phyloP scores from a whole-genome alignment of 2,888 invertebrate genomes.

The Rosalia funebris region DNA sequence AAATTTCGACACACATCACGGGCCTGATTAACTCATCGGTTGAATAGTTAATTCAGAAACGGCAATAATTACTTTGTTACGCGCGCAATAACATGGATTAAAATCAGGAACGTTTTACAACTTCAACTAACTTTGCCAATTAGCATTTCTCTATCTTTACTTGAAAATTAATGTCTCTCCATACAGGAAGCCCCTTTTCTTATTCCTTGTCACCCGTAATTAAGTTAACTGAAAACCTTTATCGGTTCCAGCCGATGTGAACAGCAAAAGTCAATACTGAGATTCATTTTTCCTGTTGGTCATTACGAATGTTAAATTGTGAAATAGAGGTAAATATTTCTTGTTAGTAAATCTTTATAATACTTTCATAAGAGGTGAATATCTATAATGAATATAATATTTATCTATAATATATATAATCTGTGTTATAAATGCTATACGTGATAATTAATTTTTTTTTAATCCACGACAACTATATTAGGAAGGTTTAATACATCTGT shows the following conservation, averaged over 20 bases:
- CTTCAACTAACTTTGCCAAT: slow-evolving; percentile 31
- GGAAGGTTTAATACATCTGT: no score
- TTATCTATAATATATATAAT: no score
- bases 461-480: no score
- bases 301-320: no score
- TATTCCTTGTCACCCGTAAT: slow-evolving; percentile 24
- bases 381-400: no score
- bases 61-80: background rate
- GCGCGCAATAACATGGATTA: background rate
- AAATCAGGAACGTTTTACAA: slow-evolving; percentile 28
- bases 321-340: no score
- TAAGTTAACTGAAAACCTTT: slow-evolving; percentile 25
- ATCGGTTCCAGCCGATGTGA: background rate
- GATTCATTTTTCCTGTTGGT: background rate
- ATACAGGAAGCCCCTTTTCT: slow-evolving; percentile 19
- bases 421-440: no score
- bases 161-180: slow-evolving; percentile 31
- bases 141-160: slow-evolving; percentile 30
- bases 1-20: no score
- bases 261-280: background rate
- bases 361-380: no score
- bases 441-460: no score
- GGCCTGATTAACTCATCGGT: no score
- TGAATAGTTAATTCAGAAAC: background rate
- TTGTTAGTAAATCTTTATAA: no score